These are phyloP conservation scores for Theretra japonica DNA, from an alignment of 2,888 invertebrate species.

Conservation along the genomic window DNA sequence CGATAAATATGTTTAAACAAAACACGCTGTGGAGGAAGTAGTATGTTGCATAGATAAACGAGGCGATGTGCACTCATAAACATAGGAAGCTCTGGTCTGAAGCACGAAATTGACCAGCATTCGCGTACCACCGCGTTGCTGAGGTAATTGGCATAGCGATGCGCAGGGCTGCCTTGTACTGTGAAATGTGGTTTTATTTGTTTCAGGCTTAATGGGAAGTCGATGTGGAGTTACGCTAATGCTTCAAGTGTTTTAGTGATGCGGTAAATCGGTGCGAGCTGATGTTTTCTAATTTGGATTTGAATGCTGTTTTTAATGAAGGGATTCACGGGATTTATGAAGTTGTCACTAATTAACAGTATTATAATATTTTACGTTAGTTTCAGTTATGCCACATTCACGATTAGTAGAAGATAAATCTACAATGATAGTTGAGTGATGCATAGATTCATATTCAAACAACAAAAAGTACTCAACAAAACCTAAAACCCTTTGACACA, in stretches of 20 bases:
- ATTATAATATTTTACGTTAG: no score
- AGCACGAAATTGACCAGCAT: constrained; percentile 69
- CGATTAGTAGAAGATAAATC: no score
- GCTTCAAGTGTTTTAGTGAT: neutral
- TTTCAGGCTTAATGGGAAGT: neutral
- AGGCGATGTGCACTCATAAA: constrained; percentile 65
- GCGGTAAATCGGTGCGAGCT: neutral
- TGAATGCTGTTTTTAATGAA: no score
- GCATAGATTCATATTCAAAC: neutral
- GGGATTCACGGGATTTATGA: no score
- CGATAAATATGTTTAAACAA: constrained; percentile 79
- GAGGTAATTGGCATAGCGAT: constrained; percentile 67
- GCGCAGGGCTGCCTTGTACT: constrained; percentile 12
- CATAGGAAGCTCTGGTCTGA: constrained; percentile 64
- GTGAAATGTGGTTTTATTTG: constrained; percentile 29
- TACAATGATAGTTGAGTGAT: no score
- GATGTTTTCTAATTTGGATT: no score
- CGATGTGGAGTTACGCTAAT: neutral
- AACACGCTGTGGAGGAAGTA: constrained; percentile 75
- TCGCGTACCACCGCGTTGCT: constrained; percentile 75
- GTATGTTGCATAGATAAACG: constrained; percentile 77
- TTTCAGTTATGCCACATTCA: no score
- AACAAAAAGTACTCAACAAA: neutral
- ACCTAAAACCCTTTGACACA: neutral
- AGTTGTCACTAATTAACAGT: no score